Conservation (phyloP, 2,888 invertebrate species). For the Loripinus fragilis region DNA sequence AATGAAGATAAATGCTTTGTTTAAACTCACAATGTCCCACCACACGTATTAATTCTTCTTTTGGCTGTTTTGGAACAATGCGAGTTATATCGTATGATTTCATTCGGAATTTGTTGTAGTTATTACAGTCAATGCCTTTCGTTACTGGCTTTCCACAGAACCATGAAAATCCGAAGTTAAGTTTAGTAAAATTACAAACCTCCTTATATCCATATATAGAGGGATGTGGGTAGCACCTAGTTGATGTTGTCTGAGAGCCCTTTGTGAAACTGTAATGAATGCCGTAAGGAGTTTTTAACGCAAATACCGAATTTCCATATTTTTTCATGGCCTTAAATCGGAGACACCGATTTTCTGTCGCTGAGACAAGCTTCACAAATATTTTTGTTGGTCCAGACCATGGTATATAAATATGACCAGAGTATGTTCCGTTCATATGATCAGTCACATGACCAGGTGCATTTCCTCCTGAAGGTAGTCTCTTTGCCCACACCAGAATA, state of each 20-base stretch:
- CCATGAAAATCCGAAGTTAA: background rate
- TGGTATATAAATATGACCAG: background rate
- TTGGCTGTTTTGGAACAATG: background rate
- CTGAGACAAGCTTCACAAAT: background rate
- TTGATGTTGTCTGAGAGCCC: background rate
- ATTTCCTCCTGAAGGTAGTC: background rate
- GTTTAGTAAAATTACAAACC: background rate
- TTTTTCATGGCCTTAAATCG: background rate
- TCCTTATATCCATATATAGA: background rate
- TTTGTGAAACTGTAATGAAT: background rate
- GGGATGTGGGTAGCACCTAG: background rate
- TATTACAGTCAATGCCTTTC: background rate
- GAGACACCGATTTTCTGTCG: background rate
- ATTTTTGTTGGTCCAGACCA: slow-evolving; percentile 7
- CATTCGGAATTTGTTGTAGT: background rate
- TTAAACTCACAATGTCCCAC: background rate
- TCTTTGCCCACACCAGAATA: background rate
- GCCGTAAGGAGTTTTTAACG: slow-evolving; percentile 1
- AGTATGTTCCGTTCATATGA: slow-evolving; percentile 6
- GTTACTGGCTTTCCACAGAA: background rate
- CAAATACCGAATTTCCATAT: slow-evolving; percentile 4
- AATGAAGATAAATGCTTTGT: background rate
- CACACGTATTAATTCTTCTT: background rate
- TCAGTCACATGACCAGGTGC: slow-evolving; percentile 4
- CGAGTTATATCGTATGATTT: background rate